Evolutionary conservation across 2,113 vertebrate genomes (phyloP).

Genomic region (Opisthocomus hoazin): DNA sequence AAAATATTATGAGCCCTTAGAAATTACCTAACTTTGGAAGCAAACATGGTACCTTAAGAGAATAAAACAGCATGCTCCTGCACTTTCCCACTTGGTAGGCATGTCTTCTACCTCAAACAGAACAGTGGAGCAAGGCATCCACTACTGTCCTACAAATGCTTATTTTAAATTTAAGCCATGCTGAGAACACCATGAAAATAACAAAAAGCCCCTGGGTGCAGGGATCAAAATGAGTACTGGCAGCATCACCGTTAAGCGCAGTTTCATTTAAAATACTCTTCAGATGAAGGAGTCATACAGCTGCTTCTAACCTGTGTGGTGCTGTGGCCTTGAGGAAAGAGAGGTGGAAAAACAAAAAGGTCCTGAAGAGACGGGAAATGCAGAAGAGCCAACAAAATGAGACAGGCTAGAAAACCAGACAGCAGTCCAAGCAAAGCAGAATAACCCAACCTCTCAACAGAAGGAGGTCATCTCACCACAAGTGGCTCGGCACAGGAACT

Average conservation of each 20-base stretch:
- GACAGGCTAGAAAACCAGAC: background rate
- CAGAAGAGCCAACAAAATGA: background rate
- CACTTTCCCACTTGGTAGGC: background rate
- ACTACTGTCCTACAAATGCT: background rate
- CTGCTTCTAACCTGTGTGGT: background rate
- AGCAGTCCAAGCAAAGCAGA: background rate
- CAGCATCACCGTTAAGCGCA: background rate
- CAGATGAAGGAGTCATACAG: background rate
- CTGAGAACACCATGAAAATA: background rate
- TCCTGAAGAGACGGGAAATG: background rate
- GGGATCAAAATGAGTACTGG: background rate
- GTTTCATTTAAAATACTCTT: background rate
- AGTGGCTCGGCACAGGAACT: background rate
- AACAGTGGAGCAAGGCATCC: background rate
- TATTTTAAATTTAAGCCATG: background rate
- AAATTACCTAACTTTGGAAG: background rate
- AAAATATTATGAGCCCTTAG: constrained; percentile 1
- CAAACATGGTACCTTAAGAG: background rate
- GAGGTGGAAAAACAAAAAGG: background rate
- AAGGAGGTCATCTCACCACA: background rate
- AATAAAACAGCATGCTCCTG: background rate
- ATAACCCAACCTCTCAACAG: background rate
- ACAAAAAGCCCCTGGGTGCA: background rate
- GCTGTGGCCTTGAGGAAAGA: background rate
- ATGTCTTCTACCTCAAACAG: background rate